These are phyloP conservation scores for Desmodus rotundus DNA, from an alignment of 2,113 vertebrate species.

Conservation along the genomic window DNA sequence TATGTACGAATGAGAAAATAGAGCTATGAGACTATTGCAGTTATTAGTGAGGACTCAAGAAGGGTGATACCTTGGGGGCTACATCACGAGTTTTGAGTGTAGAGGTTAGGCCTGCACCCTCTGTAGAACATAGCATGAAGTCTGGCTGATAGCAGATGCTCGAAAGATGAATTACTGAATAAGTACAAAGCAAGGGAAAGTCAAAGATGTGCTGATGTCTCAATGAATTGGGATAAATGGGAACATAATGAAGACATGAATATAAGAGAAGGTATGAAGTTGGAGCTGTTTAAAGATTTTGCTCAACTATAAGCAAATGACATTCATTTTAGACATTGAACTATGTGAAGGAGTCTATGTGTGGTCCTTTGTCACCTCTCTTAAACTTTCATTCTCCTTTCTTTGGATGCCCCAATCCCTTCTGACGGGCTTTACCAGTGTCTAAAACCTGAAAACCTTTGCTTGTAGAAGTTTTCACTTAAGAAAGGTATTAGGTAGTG, in stretches of 20 bases:
- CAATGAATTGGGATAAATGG: not conserved
- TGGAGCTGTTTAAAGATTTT: not conserved
- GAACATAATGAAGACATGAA: not conserved
- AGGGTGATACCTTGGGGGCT: not conserved
- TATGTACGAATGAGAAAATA: not conserved
- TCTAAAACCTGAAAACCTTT: not conserved
- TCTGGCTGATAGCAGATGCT: not conserved
- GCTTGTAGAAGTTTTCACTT: not conserved
- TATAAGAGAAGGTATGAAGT: not conserved
- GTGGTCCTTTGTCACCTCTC: not conserved
- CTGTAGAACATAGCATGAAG: not conserved
- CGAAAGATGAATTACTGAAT: not conserved
- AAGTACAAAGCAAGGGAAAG: not conserved
- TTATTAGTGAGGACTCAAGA: not conserved
- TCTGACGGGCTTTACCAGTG: not conserved
- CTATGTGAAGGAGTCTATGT: not conserved
- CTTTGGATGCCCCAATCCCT: not conserved
- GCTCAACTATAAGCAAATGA: not conserved
- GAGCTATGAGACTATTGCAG: not conserved
- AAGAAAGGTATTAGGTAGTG: not conserved
- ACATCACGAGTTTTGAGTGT: not conserved
- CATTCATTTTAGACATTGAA: not conserved
- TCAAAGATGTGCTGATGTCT: not conserved
- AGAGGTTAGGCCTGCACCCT: not conserved
- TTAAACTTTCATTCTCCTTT: not conserved